Conservation (phyloP, 2,797 vertebrate species). For the Hylomyscus alleni region DNA sequence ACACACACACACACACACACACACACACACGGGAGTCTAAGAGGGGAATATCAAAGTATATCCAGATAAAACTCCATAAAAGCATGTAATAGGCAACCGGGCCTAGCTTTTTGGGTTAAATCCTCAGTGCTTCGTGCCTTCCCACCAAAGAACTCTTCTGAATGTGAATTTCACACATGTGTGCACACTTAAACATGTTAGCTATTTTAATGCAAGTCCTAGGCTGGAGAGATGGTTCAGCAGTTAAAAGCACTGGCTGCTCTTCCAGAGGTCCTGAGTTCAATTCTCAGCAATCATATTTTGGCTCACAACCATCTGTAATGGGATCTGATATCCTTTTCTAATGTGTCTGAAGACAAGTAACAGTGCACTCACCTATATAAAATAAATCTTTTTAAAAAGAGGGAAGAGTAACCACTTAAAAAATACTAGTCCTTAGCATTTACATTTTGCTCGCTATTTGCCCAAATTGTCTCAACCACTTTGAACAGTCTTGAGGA, state of each 20-base stretch:
- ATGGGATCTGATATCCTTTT: not conserved
- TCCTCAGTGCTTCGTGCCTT: not conserved
- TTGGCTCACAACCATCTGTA: not conserved
- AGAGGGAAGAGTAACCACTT: not conserved
- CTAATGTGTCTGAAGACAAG: not conserved
- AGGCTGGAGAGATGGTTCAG: not conserved
- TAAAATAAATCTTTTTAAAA: not conserved
- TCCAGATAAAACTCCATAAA: not conserved
- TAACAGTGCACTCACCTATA: not conserved
- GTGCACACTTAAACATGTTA: not conserved
- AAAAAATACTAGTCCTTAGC: not conserved
- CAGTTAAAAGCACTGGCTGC: not conserved
- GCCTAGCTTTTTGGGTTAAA: not conserved
- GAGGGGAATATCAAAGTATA: not conserved
- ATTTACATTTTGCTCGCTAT: not conserved
- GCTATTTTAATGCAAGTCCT: not conserved
- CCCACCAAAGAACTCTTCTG: not conserved
- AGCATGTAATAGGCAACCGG: not conserved
- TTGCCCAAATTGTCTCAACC: not conserved
- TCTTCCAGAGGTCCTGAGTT: not conserved
- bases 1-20: not conserved
- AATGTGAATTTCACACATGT: not conserved
- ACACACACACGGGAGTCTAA: not conserved
- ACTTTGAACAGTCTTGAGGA: too few relatives aligned
- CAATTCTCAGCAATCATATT: not conserved